These are phyloP conservation scores for Danaus plexippus DNA, from an alignment of 1,140 invertebrate species.

Conservation along the genomic window DNA sequence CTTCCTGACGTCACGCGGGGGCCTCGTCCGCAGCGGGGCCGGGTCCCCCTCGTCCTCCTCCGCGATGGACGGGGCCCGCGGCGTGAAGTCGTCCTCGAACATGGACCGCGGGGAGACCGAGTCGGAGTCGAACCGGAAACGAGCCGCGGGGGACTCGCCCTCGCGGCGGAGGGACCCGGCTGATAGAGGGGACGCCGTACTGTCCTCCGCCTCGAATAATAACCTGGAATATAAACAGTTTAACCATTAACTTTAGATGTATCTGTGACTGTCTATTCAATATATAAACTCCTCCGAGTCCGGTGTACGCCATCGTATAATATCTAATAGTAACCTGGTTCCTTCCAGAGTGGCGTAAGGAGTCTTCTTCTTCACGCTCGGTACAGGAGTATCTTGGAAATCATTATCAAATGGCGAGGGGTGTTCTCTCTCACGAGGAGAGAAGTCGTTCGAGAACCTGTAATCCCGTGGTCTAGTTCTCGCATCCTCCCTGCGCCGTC, in stretches of 20 bases:
- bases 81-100: slow-evolving; percentile 83
- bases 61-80: slow-evolving; percentile 59
- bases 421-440: slow-evolving; percentile 71
- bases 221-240: slow-evolving; percentile 31
- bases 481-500: slow-evolving; percentile 25
- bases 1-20: slow-evolving; percentile 77
- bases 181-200: slow-evolving; percentile 48
- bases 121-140: slow-evolving; percentile 67
- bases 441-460: slow-evolving; percentile 74
- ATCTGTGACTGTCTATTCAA: not conserved
- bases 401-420: slow-evolving; percentile 81
- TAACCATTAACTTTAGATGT: not conserved
- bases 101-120: slow-evolving; percentile 69
- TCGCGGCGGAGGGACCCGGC: slow-evolving; percentile 41
- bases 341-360: slow-evolving; percentile 57
- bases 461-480: slow-evolving; percentile 48
- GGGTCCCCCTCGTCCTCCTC: slow-evolving; percentile 61
- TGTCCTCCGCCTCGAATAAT: slow-evolving; percentile 51
- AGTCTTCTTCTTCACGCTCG: slow-evolving; percentile 43
- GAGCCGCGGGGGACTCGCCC: slow-evolving; percentile 61
- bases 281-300: not conserved
- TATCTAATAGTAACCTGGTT: slow-evolving; percentile 35
- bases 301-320: too few relatives aligned
- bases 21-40: slow-evolving; percentile 40
- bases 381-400: slow-evolving; percentile 70